A percentile compares a stretch with the other conserved stretches of the same genome.
These are phyloP conservation scores for Lasaia peninsularis DNA, from an alignment of 1,140 invertebrate species.

Conservation along the genomic window DNA sequence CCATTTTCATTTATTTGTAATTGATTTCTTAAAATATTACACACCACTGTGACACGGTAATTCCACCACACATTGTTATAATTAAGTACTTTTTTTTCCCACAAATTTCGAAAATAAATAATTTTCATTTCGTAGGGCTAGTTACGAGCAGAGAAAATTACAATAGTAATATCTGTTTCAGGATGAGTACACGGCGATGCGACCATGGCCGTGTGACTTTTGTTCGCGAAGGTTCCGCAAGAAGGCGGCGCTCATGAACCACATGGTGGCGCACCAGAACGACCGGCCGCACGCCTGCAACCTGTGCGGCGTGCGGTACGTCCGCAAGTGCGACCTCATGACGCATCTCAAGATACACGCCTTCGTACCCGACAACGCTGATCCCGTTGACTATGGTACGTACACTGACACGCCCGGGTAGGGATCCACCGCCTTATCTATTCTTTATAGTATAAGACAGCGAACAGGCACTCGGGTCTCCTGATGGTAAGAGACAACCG, in stretches of 20 bases:
- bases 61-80: too few species aligned
- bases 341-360: slow-evolving; percentile 90
- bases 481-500: too few species aligned
- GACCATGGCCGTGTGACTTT: slow-evolving; percentile 91
- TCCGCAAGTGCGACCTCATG: slow-evolving; percentile 86
- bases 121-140: not conserved
- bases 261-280: slow-evolving; percentile 90
- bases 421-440: too few species aligned
- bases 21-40: too few species aligned
- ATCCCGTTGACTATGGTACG: slow-evolving; percentile 37
- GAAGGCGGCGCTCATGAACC: slow-evolving; percentile 89
- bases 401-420: too few species aligned
- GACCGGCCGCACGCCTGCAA: slow-evolving; percentile 88
- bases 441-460: too few species aligned
- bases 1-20: too few species aligned
- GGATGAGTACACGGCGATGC: slow-evolving; percentile 87
- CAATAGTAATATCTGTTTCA: slow-evolving; percentile 24
- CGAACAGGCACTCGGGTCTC: too few species aligned
- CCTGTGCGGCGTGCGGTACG: slow-evolving; percentile 86
- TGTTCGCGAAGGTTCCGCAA: slow-evolving; percentile 89
- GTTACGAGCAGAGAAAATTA: too few species aligned
- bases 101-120: too few species aligned
- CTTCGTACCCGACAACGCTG: slow-evolving; percentile 79
- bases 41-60: too few species aligned
- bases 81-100: too few species aligned